phyloP scores from a whole-genome alignment of 1,140 invertebrate species.

The Leptopilina clavipes region DNA sequence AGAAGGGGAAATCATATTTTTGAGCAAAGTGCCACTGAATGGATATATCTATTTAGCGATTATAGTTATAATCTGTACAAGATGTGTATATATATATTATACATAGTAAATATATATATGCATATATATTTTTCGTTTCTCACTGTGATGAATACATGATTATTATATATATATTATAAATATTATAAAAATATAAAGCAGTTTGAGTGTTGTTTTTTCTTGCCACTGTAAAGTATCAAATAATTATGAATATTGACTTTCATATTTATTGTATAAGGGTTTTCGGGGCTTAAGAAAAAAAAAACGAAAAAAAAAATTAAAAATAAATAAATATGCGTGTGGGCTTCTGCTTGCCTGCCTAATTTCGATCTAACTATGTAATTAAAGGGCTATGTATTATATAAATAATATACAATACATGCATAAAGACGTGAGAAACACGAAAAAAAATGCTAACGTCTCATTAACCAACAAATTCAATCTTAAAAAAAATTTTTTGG shows the following conservation, averaged over 20 bases:
- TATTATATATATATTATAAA: constrained; percentile 70
- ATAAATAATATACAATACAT: constrained; percentile 49
- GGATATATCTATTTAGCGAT: constrained; percentile 56
- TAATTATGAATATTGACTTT: constrained; percentile 41
- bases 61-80: constrained; percentile 62
- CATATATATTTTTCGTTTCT: constrained; percentile 74
- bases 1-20: constrained; percentile 40
- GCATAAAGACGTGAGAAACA: constrained; percentile 36
- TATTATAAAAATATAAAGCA: constrained; percentile 66
- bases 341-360: constrained; percentile 63
- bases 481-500: constrained; percentile 35
- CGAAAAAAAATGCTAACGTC: constrained; percentile 51
- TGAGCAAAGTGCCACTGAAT: constrained; percentile 60
- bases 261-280: constrained; percentile 50
- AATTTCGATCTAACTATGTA: constrained; percentile 62
- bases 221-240: constrained; percentile 61
- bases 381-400: constrained; percentile 62
- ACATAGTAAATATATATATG: constrained; percentile 56
- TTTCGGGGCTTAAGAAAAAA: constrained; percentile 53
- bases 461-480: constrained; percentile 52
- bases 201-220: constrained; percentile 71
- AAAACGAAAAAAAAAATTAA: constrained; percentile 44
- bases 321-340: constrained; percentile 42
- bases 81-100: constrained; percentile 60
- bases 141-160: constrained; percentile 73